Evolutionary conservation across 2,113 vertebrate genomes (phyloP).

Genomic region (Strix aluco): DNA sequence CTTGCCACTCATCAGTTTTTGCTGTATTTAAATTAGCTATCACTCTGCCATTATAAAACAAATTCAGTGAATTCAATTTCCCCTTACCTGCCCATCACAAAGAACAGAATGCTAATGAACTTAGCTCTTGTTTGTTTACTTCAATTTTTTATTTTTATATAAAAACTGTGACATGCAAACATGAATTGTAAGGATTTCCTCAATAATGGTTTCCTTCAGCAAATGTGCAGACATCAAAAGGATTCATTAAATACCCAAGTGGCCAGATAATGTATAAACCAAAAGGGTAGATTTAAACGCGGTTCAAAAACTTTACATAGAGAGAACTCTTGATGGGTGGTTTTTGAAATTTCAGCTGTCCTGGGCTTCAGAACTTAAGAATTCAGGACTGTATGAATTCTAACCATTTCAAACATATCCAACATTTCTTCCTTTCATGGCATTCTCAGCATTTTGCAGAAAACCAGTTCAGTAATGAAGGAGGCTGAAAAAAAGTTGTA

Average conservation of each 20-base stretch:
- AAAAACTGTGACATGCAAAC: not conserved
- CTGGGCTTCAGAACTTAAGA: not conserved
- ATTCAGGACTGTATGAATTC: not conserved
- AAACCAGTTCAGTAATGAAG: not conserved
- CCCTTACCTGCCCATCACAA: not conserved
- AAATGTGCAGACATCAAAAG: not conserved
- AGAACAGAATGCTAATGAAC: not conserved
- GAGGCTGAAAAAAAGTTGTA: not conserved
- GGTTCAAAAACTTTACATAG: not conserved
- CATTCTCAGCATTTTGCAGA: not conserved
- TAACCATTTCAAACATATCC: not conserved
- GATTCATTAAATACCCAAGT: not conserved
- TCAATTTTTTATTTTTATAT: not conserved
- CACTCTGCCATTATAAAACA: slow-evolving; percentile 22
- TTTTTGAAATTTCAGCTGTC: not conserved
- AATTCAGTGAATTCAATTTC: slow-evolving; percentile 23
- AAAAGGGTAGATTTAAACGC: not conserved
- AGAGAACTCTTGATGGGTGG: not conserved
- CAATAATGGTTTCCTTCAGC: not conserved
- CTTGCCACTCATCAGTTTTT: not conserved
- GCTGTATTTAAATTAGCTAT: slow-evolving; percentile 33
- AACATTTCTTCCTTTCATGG: not conserved
- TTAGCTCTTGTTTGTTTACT: not conserved
- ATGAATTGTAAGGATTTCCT: not conserved
- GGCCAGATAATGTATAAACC: not conserved